phyloP scores from a whole-genome alignment of 1,140 invertebrate species.

The Procambarus virginalis region DNA sequence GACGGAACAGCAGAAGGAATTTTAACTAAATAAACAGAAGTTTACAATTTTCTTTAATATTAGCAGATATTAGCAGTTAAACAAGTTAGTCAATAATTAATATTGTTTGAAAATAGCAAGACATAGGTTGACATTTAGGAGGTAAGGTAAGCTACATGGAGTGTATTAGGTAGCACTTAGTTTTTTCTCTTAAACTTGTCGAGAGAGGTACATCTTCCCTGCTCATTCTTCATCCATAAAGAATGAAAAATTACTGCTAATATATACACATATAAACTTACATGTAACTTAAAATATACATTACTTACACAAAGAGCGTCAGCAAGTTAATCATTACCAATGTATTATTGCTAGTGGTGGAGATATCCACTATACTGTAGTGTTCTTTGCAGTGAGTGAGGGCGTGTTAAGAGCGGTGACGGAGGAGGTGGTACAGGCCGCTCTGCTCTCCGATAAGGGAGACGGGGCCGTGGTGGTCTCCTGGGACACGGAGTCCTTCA shows the following conservation, averaged over 20 bases:
- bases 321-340: no score
- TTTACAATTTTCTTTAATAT: no score
- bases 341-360: not conserved
- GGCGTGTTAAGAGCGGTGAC: not conserved
- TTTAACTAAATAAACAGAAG: no score
- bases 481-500: constrained; percentile 17
- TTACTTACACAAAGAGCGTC: not conserved
- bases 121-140: no score
- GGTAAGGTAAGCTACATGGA: no score
- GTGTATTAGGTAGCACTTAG: no score
- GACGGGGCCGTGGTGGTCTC: not conserved
- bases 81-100: no score
- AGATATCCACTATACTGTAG: not conserved
- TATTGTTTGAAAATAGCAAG: no score
- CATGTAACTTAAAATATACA: not conserved
- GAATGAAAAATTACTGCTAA: not conserved
- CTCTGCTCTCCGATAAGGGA: constrained; percentile 21
- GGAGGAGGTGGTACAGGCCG: constrained; percentile 6
- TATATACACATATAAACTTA: not conserved
- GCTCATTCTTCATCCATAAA: no score
- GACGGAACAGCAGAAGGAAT: no score
- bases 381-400: not conserved
- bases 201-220: not conserved
- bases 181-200: no score
- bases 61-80: no score